phyloP scores from a whole-genome alignment of 2,797 vertebrate species.

The Vireo griseus region DNA sequence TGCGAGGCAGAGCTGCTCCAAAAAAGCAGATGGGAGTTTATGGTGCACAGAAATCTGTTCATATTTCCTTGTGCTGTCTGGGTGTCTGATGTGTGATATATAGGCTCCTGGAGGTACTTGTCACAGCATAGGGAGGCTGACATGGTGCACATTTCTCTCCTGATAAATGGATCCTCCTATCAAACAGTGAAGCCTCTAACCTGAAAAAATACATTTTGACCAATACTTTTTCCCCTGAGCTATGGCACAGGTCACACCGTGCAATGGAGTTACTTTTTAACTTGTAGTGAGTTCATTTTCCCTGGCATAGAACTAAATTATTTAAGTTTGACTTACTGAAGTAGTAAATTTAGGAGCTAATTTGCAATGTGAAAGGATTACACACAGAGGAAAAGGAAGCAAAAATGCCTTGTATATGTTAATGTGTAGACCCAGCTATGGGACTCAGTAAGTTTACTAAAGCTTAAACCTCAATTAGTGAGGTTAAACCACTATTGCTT shows the following conservation, averaged over 20 bases:
- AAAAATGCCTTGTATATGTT: neutral
- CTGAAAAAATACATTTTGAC: neutral
- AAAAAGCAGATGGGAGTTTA: neutral
- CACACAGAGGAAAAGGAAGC: neutral
- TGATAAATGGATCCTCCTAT: constrained; percentile 15
- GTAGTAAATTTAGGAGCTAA: constrained; percentile 1
- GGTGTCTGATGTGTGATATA: constrained; percentile 24
- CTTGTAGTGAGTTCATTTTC: neutral
- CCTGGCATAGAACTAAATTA: constrained; percentile 19
- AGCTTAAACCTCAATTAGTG: neutral
- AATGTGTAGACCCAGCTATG: neutral
- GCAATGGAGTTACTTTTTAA: neutral
- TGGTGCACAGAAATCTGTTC: constrained; percentile 41
- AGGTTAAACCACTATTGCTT: neutral
- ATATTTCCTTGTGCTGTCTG: constrained; percentile 28
- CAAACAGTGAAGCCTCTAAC: neutral
- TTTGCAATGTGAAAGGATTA: neutral
- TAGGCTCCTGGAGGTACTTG: constrained; percentile 34
- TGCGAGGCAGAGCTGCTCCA: constrained; percentile 11
- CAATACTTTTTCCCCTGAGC: neutral
- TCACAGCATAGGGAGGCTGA: neutral
- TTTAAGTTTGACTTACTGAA: neutral
- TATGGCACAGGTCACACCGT: neutral
- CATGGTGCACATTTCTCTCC: constrained; percentile 10
- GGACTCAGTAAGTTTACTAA: neutral